These are phyloP conservation scores for Bilobella aurantiaca DNA, from an alignment of 1,140 invertebrate species.

Conservation along the genomic window DNA sequence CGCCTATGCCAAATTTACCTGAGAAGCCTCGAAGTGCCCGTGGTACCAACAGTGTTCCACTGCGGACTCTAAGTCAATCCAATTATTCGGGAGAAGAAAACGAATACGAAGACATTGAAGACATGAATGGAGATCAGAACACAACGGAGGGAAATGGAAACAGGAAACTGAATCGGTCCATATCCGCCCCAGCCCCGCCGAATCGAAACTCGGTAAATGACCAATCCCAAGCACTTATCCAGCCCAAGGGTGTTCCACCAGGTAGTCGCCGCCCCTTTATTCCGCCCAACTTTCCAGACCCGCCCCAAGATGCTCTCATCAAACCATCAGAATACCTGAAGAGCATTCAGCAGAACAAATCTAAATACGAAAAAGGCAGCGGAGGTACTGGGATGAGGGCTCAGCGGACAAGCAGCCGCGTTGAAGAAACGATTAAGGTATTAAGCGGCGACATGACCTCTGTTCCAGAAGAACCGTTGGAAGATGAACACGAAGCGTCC, in stretches of 20 bases:
- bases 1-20: no score
- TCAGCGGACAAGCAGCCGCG: slow-evolving; percentile 7
- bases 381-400: background rate
- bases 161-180: slow-evolving; percentile 15
- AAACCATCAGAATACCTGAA: slow-evolving; percentile 83
- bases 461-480: slow-evolving; percentile 28
- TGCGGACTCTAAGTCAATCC: no score
- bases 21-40: no score
- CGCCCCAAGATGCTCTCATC: slow-evolving; percentile 59
- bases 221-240: slow-evolving; percentile 40
- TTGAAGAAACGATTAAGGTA: slow-evolving; percentile 27
- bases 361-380: background rate
- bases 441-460: slow-evolving; percentile 20
- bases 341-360: slow-evolving; percentile 55
- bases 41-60: background rate
- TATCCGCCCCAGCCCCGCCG: slow-evolving; percentile 23
- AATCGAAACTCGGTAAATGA: background rate
- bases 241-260: slow-evolving; percentile 49
- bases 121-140: no score
- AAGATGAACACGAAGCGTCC: slow-evolving; percentile 30
- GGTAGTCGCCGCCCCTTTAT: slow-evolving; percentile 35
- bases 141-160: slow-evolving; percentile 3
- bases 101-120: slow-evolving; percentile 36
- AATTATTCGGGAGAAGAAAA: slow-evolving; percentile 31
- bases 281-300: slow-evolving; percentile 39